These are phyloP conservation scores for Prunella himalayana DNA, from an alignment of 2,113 vertebrate genomes.

Conservation along the genomic window DNA sequence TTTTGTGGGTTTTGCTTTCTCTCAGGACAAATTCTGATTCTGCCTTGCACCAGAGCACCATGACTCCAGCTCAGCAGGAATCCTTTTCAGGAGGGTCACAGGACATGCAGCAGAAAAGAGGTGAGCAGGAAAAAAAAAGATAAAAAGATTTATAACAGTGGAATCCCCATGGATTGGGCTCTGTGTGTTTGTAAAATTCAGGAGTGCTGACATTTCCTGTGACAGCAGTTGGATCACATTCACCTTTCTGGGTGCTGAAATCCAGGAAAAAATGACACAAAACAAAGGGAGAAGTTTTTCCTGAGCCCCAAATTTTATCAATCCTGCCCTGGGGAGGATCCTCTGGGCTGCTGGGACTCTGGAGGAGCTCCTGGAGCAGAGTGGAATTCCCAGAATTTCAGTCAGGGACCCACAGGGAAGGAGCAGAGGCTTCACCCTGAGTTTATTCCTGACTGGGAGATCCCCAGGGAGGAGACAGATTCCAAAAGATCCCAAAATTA, in stretches of 20 bases:
- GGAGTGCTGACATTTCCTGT: background rate
- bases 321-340: background rate
- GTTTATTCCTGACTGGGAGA: background rate
- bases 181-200: accelerated
- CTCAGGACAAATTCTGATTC: conserved; percentile 97
- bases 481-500: no score
- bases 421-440: background rate
- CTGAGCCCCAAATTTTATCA: background rate
- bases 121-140: conserved; percentile 49
- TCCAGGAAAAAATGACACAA: background rate
- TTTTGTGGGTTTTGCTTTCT: background rate
- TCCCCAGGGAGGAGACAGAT: background rate
- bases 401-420: background rate
- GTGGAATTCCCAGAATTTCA: background rate
- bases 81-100: conserved; percentile 86
- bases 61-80: conserved; percentile 87
- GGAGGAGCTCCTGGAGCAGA: background rate
- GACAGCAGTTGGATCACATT: accelerated
- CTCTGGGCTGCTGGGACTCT: background rate
- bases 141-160: accelerated
- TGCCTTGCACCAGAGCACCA: conserved; percentile 95
- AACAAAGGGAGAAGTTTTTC: accelerated
- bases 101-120: conserved; percentile 93
- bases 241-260: background rate
- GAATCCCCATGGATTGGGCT: background rate